Evolutionary conservation across 2,797 vertebrate genomes (phyloP).

Genomic region (Enoplosus armatus): DNA sequence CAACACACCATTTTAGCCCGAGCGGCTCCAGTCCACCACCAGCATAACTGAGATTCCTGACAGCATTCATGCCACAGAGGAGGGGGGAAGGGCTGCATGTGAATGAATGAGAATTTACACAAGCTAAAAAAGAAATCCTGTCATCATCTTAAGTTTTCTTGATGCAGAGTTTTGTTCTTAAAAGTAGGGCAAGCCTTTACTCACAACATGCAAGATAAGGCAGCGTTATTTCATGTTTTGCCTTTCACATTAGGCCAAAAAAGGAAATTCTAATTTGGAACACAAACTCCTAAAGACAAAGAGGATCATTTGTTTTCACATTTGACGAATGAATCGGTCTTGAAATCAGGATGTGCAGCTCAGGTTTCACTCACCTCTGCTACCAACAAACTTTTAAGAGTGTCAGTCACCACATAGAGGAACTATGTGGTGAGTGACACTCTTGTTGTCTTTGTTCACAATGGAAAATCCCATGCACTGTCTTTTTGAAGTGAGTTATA

Average conservation of each 20-base stretch:
- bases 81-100: neutral
- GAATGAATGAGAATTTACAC: conserved; percentile 43
- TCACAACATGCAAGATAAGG: neutral
- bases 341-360: conserved; percentile 14
- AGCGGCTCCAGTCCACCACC: neutral
- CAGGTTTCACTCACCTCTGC: neutral
- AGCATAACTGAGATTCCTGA: conserved; percentile 71
- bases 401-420: too few relatives aligned
- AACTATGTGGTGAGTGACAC: neutral
- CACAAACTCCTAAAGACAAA: neutral
- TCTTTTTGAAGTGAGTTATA: conserved; percentile 3
- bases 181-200: neutral
- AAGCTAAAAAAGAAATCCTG: neutral
- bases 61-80: conserved; percentile 13
- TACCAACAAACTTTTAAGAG: too few relatives aligned
- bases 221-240: neutral
- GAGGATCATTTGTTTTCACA: neutral
- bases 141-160: neutral
- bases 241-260: neutral
- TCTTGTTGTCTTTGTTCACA: conserved; percentile 24
- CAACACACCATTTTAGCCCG: conserved; percentile 18
- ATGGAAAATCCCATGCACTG: conserved; percentile 44
- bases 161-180: neutral
- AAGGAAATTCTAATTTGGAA: neutral
- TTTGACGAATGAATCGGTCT: neutral